A percentile compares a stretch with the other conserved stretches of the same genome.
phyloP scores from a whole-genome alignment of 2,113 vertebrate species.

The Zosterops borbonicus region DNA sequence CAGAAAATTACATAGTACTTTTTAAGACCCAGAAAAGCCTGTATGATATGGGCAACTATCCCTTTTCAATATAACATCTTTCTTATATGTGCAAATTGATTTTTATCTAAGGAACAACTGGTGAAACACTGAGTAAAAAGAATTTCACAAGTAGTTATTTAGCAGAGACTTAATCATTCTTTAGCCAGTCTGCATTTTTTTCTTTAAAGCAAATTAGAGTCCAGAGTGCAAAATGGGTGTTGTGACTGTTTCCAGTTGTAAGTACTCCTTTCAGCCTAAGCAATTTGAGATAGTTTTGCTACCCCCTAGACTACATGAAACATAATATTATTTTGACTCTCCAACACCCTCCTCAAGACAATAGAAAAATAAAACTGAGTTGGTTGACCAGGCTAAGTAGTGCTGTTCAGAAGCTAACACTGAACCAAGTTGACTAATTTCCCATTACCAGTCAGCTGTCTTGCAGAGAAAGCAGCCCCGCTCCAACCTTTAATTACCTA shows the following conservation, averaged over 20 bases:
- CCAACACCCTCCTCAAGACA: rapidly evolving
- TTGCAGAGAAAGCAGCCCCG: not conserved
- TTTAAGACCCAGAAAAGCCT: not conserved
- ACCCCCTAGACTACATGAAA: not conserved
- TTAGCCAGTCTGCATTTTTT: not conserved
- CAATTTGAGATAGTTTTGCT: not conserved
- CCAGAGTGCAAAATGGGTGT: not conserved
- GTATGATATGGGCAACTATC: not conserved
- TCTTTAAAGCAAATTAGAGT: not conserved
- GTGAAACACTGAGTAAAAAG: not conserved
- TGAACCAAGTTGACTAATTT: not conserved
- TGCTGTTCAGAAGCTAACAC: not conserved
- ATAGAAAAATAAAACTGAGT: not conserved
- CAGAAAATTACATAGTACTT: not conserved
- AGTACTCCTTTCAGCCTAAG: not conserved
- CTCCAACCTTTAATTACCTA: constrained; percentile 37
- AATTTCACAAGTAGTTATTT: not conserved
- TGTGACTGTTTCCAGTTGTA: not conserved
- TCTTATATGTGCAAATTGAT: not conserved
- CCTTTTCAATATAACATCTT: not conserved
- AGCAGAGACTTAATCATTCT: not conserved
- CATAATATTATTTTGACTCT: not conserved
- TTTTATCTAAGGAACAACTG: not conserved
- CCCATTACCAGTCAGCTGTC: not conserved
- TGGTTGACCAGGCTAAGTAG: not conserved